These are phyloP conservation scores for Drosophila guanche DNA, from an alignment of 1,140 invertebrate species.

Conservation along the genomic window DNA sequence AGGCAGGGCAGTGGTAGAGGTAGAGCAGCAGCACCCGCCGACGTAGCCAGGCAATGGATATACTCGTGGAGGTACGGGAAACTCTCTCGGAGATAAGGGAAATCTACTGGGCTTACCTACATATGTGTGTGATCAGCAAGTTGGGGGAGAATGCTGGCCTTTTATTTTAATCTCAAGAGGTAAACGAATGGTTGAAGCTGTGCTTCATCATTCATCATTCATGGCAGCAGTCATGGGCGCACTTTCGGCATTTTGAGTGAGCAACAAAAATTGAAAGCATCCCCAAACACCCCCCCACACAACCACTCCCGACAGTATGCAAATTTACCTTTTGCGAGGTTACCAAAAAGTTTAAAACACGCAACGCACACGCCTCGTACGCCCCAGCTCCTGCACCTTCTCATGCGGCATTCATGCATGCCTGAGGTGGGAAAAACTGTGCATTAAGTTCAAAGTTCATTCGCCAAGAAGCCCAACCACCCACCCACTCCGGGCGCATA, in stretches of 20 bases:
- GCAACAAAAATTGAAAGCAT: slow-evolving; percentile 29
- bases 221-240: slow-evolving; percentile 20
- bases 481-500: slow-evolving; percentile 26
- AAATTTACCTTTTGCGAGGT: slow-evolving; percentile 49
- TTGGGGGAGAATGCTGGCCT: too few species aligned
- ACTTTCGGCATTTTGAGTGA: slow-evolving; percentile 38
- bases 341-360: slow-evolving; percentile 47
- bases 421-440: slow-evolving; percentile 35
- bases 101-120: too few species aligned
- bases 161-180: too few species aligned
- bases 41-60: slow-evolving; percentile 38
- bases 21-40: slow-evolving; percentile 15
- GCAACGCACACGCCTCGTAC: slow-evolving; percentile 31
- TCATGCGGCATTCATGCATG: neutral
- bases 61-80: too few species aligned
- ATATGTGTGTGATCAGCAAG: too few species aligned
- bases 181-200: too few species aligned
- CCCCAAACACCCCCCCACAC: slow-evolving; percentile 3
- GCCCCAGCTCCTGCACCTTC: neutral
- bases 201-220: neutral
- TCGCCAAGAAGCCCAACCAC: slow-evolving; percentile 10
- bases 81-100: too few species aligned
- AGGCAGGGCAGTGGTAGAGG: neutral
- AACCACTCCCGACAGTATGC: slow-evolving; percentile 38
- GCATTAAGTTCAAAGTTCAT: slow-evolving; percentile 61